Evolutionary conservation across 1,140 invertebrate species (phyloP).

Genomic region (Cotesia typhae): DNA sequence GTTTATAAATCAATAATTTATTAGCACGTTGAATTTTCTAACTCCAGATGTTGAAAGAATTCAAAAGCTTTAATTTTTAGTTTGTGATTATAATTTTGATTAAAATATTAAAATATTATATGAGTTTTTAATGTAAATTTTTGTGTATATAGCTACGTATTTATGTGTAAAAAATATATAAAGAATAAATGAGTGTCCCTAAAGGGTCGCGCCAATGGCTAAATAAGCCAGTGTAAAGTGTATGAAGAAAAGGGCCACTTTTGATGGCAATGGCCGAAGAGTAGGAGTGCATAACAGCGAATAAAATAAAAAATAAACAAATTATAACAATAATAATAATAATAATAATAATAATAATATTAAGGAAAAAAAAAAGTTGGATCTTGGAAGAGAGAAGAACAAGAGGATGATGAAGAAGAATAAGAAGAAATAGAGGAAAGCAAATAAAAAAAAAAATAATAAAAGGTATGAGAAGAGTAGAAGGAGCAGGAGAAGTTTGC

Average conservation of each 20-base stretch:
- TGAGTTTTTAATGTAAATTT: no score
- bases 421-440: slow-evolving; percentile 42
- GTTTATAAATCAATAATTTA: no score
- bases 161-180: neutral
- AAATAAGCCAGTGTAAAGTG: slow-evolving; percentile 34
- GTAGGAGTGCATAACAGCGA: slow-evolving; percentile 33
- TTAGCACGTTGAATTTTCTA: no score
- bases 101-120: no score
- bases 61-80: no score
- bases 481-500: slow-evolving; percentile 40
- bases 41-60: no score
- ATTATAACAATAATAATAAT: neutral
- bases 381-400: slow-evolving; percentile 33
- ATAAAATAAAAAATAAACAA: neutral
- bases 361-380: neutral
- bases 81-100: no score
- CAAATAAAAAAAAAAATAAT: slow-evolving; percentile 40
- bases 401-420: slow-evolving; percentile 43
- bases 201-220: slow-evolving; percentile 45
- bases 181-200: slow-evolving; percentile 29
- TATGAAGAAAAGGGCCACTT: slow-evolving; percentile 41
- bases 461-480: slow-evolving; percentile 40
- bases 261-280: slow-evolving; percentile 32
- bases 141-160: no score
- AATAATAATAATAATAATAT: no score